A percentile compares a stretch with the other conserved stretches of the same genome.
Evolutionary conservation across 2,113 vertebrate species (phyloP).

Genomic region (Cyanoramphus novaezelandiae): DNA sequence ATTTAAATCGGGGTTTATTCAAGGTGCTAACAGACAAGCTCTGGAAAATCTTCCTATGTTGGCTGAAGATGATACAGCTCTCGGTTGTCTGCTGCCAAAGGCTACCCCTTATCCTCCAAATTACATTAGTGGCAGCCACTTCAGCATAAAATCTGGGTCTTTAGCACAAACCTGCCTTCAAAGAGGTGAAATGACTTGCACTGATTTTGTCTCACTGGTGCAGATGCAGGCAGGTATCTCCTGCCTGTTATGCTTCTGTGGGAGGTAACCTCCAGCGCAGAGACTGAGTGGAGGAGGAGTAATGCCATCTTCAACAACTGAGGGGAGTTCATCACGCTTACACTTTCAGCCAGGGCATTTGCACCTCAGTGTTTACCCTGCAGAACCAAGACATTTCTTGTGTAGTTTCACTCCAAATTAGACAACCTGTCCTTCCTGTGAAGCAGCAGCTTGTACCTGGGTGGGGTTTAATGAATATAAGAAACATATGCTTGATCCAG

Average conservation of each 20-base stretch:
- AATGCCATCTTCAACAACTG: neutral
- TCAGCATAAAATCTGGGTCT: slow-evolving; percentile 5
- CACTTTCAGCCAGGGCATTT: neutral
- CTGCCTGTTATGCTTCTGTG: neutral
- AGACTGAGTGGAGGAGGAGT: neutral
- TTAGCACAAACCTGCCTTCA: slow-evolving; percentile 36
- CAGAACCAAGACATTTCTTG: neutral
- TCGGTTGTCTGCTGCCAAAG: slow-evolving; percentile 34
- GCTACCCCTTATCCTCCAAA: slow-evolving; percentile 38
- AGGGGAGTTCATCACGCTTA: neutral
- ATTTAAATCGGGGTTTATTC: slow-evolving; percentile 22
- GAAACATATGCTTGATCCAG: neutral
- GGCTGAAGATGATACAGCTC: slow-evolving; percentile 25
- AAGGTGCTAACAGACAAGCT: slow-evolving; percentile 21
- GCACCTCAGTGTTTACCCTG: neutral
- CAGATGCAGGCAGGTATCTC: neutral
- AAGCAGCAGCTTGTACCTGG: neutral
- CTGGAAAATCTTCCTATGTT: neutral
- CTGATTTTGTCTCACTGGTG: neutral
- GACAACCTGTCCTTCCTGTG: neutral
- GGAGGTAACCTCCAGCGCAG: neutral
- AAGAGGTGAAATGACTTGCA: neutral
- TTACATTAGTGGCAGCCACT: neutral
- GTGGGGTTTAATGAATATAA: neutral
- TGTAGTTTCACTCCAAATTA: neutral